Conservation (phyloP, 2,888 invertebrate species). For the Megamerina dolium region DNA sequence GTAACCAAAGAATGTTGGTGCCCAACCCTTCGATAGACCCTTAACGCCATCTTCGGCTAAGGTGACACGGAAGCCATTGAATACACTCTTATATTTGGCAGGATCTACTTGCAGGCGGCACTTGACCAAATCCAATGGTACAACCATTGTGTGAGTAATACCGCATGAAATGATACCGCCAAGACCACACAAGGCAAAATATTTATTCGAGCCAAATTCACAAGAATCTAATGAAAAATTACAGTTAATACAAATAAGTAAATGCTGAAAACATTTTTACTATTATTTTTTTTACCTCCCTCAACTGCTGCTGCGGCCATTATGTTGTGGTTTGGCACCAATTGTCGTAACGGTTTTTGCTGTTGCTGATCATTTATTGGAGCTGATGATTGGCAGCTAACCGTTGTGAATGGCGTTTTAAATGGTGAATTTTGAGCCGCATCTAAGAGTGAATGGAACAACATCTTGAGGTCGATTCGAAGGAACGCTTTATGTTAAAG, state of each 20-base stretch:
- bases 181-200: constrained; percentile 86
- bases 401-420: constrained; percentile 57
- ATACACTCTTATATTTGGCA: constrained; percentile 77
- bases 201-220: constrained; percentile 86
- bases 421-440: constrained; percentile 60
- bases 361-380: constrained; percentile 18
- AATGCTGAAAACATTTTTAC: background rate
- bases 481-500: constrained; percentile 4
- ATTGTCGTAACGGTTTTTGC: constrained; percentile 14
- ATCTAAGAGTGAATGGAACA: constrained; percentile 59
- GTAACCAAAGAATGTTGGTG: constrained; percentile 94
- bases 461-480: constrained; percentile 46
- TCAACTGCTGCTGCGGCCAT: constrained; percentile 42
- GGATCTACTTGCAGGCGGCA: constrained; percentile 91
- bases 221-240: constrained; percentile 59
- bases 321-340: constrained; percentile 38
- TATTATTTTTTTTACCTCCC: constrained; percentile 20
- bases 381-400: constrained; percentile 53
- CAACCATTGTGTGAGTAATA: constrained; percentile 57
- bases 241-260: background rate
- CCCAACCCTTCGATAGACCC: constrained; percentile 92
- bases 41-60: constrained; percentile 78
- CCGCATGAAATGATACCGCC: constrained; percentile 69
- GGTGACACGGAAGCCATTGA: constrained; percentile 67
- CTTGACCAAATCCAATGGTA: constrained; percentile 92